Conservation (phyloP, 2,113 vertebrate genomes). For the Lamprotornis superbus region DNA sequence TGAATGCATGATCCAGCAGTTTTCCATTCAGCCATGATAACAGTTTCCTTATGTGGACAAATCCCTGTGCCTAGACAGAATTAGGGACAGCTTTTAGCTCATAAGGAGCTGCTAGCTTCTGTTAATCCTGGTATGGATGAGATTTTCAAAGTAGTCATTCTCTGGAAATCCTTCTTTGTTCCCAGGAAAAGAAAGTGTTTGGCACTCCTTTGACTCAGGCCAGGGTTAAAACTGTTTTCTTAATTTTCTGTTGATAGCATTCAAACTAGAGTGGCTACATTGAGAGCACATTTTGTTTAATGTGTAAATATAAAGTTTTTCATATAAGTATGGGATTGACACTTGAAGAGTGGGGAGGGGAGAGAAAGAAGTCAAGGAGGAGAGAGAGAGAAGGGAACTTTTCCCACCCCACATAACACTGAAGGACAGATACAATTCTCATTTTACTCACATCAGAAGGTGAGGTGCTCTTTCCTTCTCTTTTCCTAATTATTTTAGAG, state of each 20-base stretch:
- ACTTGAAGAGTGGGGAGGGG: neutral
- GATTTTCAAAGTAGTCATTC: neutral
- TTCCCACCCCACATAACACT: neutral
- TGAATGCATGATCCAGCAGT: neutral
- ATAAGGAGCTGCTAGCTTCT: neutral
- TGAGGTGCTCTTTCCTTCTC: neutral
- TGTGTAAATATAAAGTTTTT: neutral
- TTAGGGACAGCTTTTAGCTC: neutral
- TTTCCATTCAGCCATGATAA: rapidly evolving
- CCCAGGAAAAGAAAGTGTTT: neutral
- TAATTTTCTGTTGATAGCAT: neutral
- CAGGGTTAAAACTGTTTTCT: neutral
- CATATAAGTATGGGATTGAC: neutral
- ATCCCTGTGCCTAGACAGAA: neutral
- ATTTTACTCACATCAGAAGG: neutral
- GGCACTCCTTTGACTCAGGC: neutral
- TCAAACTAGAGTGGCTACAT: neutral
- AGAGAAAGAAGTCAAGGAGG: neutral
- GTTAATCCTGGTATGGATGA: neutral
- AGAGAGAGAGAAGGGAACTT: neutral
- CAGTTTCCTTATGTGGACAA: neutral
- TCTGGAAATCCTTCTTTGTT: neutral
- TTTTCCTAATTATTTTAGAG: neutral
- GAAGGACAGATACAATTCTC: neutral
- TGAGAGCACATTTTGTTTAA: neutral